Conservation (phyloP, 2,113 vertebrate species). For the Lepidothrix coronata region DNA sequence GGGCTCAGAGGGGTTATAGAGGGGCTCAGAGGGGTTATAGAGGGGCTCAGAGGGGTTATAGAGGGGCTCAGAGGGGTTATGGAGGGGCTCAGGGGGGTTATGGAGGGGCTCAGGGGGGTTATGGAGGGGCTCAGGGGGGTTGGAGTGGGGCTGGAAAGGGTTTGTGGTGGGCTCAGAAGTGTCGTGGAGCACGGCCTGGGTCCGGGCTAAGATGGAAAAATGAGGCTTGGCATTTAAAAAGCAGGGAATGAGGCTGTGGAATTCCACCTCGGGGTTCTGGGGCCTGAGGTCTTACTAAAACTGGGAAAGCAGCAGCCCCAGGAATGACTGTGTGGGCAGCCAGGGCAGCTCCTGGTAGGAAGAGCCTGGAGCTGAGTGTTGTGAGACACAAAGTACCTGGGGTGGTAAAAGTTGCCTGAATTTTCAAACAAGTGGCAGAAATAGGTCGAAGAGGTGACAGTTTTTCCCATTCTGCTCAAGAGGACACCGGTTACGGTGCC, state of each 20-base stretch:
- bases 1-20: not conserved
- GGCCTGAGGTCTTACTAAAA: not conserved
- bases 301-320: not conserved
- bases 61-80: not conserved
- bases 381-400: not conserved
- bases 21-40: too few species aligned
- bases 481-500: not conserved
- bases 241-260: not conserved
- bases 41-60: too few species aligned
- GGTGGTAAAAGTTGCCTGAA: not conserved
- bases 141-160: not conserved
- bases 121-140: not conserved
- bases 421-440: not conserved
- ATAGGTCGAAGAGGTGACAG: fast-evolving
- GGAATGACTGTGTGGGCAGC: not conserved
- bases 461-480: not conserved
- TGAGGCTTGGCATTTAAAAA: not conserved
- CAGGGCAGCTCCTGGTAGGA: not conserved
- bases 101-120: too few species aligned
- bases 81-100: not conserved
- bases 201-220: not conserved
- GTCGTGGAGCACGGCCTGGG: not conserved
- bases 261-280: not conserved
- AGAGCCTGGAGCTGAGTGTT: not conserved
- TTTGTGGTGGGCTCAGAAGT: not conserved